phyloP scores from a whole-genome alignment of 92 coral and sea anemone species.

The Ricordea florida region DNA sequence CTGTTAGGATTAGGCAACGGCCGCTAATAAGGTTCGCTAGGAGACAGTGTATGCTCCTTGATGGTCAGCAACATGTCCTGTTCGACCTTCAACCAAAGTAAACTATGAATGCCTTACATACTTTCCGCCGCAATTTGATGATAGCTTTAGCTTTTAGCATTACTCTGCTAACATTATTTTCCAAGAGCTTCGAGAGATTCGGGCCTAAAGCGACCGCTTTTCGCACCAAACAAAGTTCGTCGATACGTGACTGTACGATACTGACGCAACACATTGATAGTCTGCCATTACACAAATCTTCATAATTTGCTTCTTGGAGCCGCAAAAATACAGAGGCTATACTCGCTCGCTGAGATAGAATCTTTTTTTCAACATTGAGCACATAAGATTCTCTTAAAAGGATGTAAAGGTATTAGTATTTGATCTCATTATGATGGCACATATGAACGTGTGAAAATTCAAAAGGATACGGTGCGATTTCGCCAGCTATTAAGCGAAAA shows the following conservation, averaged over 20 bases:
- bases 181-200: not conserved
- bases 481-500: too few relatives aligned
- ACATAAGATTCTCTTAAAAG: too few relatives aligned
- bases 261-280: not conserved
- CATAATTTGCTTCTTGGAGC: too few relatives aligned
- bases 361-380: too few relatives aligned
- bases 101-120: conserved; percentile 43
- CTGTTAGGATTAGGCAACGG: conserved; percentile 22
- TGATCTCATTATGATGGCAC: too few relatives aligned
- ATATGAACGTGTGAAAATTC: too few relatives aligned
- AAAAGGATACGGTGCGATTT: too few relatives aligned
- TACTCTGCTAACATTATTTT: conserved; percentile 31
- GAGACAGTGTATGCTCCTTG: not conserved
- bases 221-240: conserved; percentile 2
- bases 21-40: conserved; percentile 13
- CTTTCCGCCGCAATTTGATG: conserved; percentile 40
- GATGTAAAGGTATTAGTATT: too few relatives aligned
- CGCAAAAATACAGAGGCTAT: too few relatives aligned
- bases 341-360: too few relatives aligned
- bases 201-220: not conserved
- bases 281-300: too few relatives aligned
- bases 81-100: conserved; percentile 14
- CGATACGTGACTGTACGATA: too few relatives aligned
- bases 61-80: not conserved
- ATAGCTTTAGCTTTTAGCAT: conserved; percentile 47